Base-by-base conservation (phyloP, 2,113 vertebrate genomes). In the Cryptomyrus ogoouensis region DNA sequence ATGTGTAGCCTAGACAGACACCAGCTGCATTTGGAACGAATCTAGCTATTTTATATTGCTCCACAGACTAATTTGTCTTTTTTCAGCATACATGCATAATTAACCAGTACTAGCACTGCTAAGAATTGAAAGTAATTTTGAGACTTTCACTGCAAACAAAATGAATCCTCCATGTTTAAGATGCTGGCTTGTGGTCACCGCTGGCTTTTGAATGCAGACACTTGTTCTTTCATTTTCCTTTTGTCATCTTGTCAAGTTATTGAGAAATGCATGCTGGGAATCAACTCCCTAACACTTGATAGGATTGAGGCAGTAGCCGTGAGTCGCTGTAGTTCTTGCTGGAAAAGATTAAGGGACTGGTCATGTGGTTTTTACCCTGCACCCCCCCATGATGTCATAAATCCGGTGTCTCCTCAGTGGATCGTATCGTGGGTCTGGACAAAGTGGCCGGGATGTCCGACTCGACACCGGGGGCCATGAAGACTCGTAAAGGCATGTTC, bases 401-500 rank as follows among this genome's bases (percentile, higher is more conserved):
- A 70, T 70, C 7, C 2, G 62, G 5, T 94, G 31, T 58, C 90
- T 90, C 94, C 91, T 84, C 95, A 99, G 98, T 99, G 93, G 98
- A 99, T 92, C 98, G 97, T 84, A 99, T 99, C 66, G 98, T 99
- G 42, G 98, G 98, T 56, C 94, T 99, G 95, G 98, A 99, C 94
- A 98, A 99, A 91, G 98, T 99, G 90, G 97, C 97, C 0, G 98
- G 98, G 80, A 99, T 99, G 97, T 97, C 98, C 0, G 98, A 99
- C 3, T 94, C 96, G 31, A 91, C 98, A 94, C 97, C 97, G 0
- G 98, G 98, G 0, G 98, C 97, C 89, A 98, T 99, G 88, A 99
- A 99, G 96, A 99, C 98, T 0, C 96, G 98, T 85, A 99, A 99
- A 93, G 98, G 98, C 91, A 99, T 99, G 98, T 99, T 99, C 95